phyloP scores from a whole-genome alignment of 2,113 vertebrate genomes.

The Onychorhynchus coronatus region DNA sequence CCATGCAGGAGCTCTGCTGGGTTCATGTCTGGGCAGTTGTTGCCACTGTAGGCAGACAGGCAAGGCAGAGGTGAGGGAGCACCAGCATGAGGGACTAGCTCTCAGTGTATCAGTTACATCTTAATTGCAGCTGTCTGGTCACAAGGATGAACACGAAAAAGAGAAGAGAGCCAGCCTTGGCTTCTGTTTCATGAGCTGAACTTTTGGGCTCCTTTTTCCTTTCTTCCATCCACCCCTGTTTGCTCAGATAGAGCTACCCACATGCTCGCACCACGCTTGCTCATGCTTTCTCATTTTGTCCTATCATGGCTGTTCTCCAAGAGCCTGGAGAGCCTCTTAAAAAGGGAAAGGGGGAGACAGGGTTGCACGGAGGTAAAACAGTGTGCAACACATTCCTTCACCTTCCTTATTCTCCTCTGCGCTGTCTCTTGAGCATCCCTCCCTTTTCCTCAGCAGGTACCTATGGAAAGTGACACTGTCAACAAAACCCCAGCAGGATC shows the following conservation, averaged over 20 bases:
- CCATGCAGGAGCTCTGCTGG: not conserved
- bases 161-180: not conserved
- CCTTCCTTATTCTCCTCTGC: not conserved
- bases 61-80: not conserved
- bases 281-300: not conserved
- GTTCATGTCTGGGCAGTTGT: not conserved
- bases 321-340: not conserved
- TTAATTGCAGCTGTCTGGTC: slow-evolving; percentile 30
- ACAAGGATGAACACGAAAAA: not conserved
- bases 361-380: not conserved
- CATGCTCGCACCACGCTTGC: not conserved
- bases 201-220: not conserved
- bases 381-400: not conserved
- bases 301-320: slow-evolving; percentile 5
- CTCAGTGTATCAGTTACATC: not conserved
- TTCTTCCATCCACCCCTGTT: not conserved
- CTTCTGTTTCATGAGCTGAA: slow-evolving; percentile 3
- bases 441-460: slow-evolving; percentile 60
- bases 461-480: slow-evolving; percentile 36
- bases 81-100: accelerated
- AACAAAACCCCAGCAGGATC: slow-evolving; percentile 46
- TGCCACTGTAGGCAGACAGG: not conserved
- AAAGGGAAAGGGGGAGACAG: not conserved
- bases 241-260: not conserved
- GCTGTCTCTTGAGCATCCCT: not conserved